Evolutionary conservation across 2,113 vertebrate species (phyloP).

Genomic region (Ceyx margarethae): DNA sequence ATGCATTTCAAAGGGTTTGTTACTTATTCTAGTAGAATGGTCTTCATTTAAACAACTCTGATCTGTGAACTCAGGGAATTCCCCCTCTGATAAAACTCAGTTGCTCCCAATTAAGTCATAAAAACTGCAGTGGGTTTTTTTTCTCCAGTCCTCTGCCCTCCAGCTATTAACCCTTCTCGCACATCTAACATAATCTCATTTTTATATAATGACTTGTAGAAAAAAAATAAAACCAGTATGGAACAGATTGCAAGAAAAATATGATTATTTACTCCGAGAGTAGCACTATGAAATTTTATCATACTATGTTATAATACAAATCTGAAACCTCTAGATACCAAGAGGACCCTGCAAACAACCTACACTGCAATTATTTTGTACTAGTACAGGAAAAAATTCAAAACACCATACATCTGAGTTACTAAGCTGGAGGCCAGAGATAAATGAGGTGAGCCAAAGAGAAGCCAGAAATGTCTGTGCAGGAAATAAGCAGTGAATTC

Average conservation of each 20-base stretch:
- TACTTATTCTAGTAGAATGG: not conserved
- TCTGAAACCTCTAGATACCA: conserved; percentile 9
- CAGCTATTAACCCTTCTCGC: not conserved
- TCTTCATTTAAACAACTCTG: not conserved
- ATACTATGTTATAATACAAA: not conserved
- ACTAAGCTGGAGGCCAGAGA: conserved; percentile 7
- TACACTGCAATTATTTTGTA: conserved; percentile 12
- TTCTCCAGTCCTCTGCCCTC: not conserved
- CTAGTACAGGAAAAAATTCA: not conserved
- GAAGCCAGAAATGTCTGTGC: not conserved
- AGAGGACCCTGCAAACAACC: not conserved
- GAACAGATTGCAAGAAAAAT: not conserved
- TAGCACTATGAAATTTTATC: not conserved
- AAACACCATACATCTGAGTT: conserved; percentile 18
- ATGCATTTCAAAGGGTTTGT: not conserved
- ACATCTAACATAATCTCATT: not conserved
- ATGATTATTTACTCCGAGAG: not conserved
- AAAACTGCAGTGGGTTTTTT: not conserved
- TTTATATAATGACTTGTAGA: not conserved
- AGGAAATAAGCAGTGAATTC: not conserved
- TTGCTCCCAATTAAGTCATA: conserved; percentile 7
- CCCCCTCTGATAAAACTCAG: not conserved
- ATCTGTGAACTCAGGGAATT: not conserved
- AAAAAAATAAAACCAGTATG: not conserved
- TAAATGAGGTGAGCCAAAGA: not conserved